These are phyloP conservation scores for Callopanchax toddi DNA, from an alignment of 2,113 vertebrate genomes.

Conservation along the genomic window DNA sequence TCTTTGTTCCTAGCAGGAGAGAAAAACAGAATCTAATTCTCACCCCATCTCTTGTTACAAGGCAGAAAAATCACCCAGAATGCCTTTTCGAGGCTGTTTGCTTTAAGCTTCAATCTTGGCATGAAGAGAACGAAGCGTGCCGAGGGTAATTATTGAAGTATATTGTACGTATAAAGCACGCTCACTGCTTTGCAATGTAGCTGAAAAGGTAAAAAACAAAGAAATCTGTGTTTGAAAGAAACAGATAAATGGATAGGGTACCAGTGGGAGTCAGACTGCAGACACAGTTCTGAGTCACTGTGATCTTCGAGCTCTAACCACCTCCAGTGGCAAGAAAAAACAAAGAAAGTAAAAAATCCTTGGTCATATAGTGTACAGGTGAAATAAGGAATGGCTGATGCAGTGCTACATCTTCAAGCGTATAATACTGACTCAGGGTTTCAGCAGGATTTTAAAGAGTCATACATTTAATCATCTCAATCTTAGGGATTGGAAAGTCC, in stretches of 20 bases:
- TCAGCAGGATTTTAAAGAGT: no score
- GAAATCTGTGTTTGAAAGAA: constrained; percentile 6
- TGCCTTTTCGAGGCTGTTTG: constrained; percentile 21
- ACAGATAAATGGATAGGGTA: not conserved
- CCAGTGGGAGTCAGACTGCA: constrained; percentile 6
- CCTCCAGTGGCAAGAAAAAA: constrained; percentile 11
- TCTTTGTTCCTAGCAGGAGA: constrained; percentile 19
- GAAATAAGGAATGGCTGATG: not conserved
- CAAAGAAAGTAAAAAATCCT: constrained; percentile 13
- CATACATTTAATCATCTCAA: no score
- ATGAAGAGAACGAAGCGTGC: constrained; percentile 16
- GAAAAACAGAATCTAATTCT: constrained; percentile 22
- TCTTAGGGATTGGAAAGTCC: no score
- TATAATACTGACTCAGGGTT: constrained; percentile 12
- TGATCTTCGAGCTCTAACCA: not conserved
- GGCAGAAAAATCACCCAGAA: constrained; percentile 18
- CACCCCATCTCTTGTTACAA: constrained; percentile 19
- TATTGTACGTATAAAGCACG: not conserved
- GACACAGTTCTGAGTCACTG: constrained; percentile 6
- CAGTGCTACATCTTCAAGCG: constrained; percentile 6
- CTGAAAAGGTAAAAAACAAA: constrained; percentile 5
- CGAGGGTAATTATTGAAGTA: constrained; percentile 32
- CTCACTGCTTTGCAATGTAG: not conserved
- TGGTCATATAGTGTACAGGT: not conserved
- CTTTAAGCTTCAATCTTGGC: constrained; percentile 18